phyloP scores from a whole-genome alignment of 2,113 vertebrate genomes.

The Bagarius yarrelli region DNA sequence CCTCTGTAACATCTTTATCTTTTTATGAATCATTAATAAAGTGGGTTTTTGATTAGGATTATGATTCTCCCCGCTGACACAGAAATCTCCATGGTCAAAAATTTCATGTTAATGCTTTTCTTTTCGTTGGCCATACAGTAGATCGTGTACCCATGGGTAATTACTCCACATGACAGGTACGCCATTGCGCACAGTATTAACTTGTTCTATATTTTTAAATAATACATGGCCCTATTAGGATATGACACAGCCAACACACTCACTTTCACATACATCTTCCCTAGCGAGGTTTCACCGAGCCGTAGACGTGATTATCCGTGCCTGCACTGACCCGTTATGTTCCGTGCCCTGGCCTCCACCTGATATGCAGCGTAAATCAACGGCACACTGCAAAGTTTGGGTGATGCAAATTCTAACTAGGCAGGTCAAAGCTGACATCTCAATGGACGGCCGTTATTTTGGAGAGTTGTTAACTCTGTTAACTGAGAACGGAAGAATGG shows the following conservation, averaged over 20 bases:
- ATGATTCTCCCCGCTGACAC: constrained; percentile 2
- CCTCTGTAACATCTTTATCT: background rate
- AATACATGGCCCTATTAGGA: constrained; percentile 51
- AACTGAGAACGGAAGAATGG: constrained; percentile 22
- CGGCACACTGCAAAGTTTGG: constrained; percentile 27
- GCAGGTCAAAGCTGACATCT: constrained; percentile 39
- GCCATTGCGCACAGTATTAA: constrained; percentile 27
- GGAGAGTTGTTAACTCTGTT: constrained; percentile 35
- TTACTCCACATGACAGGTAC: constrained; percentile 49
- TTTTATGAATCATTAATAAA: constrained; percentile 35
- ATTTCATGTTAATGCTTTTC: constrained; percentile 32
- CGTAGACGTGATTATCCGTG: constrained; percentile 28
- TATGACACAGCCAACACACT: constrained; percentile 36
- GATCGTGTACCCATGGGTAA: constrained; percentile 41
- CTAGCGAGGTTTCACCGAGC: constrained; percentile 32
- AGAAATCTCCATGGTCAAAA: constrained; percentile 35
- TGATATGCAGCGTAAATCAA: constrained; percentile 45
- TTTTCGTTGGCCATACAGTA: constrained; percentile 40
- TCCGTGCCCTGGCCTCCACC: constrained; percentile 31
- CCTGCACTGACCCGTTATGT: constrained; percentile 42
- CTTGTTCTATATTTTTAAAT: constrained; percentile 50
- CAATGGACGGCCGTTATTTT: constrained; percentile 36
- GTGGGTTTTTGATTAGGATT: constrained; percentile 16
- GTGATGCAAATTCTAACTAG: constrained; percentile 45
- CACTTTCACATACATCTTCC: background rate